Percentiles rank a stretch among this genome's conserved stretches.
Evolutionary conservation across 2,797 vertebrate genomes (phyloP).

Genomic region (Sparidentex hasta): DNA sequence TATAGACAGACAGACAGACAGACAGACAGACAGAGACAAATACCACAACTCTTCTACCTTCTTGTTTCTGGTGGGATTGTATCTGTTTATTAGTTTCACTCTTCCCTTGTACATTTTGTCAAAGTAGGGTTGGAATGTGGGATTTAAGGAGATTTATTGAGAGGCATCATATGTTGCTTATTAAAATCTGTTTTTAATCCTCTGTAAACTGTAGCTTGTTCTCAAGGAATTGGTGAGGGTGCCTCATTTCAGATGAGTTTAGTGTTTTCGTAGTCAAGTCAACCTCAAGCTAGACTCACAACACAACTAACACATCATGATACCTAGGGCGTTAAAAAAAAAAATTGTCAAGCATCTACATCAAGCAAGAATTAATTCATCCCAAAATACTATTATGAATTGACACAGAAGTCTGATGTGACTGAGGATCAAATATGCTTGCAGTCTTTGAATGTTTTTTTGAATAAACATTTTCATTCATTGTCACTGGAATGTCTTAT

Average conservation of each 20-base stretch:
- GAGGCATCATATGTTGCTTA: constrained; percentile 14
- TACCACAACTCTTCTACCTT: neutral
- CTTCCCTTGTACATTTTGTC: constrained; percentile 36
- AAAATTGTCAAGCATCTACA: too few relatives aligned
- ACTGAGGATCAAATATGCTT: neutral
- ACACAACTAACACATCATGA: neutral
- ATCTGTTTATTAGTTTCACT: constrained; percentile 57
- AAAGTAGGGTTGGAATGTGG: constrained; percentile 10
- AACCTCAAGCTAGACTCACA: neutral
- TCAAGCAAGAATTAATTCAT: neutral
- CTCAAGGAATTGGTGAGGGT: neutral
- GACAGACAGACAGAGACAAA: constrained; percentile 29
- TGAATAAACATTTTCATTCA: neutral
- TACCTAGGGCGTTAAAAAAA: neutral
- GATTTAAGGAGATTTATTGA: constrained; percentile 41
- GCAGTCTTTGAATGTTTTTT: neutral
- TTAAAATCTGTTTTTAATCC: constrained; percentile 5
- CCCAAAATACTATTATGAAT: neutral
- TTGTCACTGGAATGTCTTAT: neutral
- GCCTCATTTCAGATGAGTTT: neutral
- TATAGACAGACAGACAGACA: constrained; percentile 7
- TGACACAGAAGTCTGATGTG: neutral
- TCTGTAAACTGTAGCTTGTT: neutral
- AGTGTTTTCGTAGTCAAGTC: neutral
- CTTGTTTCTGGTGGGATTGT: constrained; percentile 44